These are phyloP conservation scores for Chionis minor DNA, from an alignment of 2,113 vertebrate genomes.

Conservation along the genomic window DNA sequence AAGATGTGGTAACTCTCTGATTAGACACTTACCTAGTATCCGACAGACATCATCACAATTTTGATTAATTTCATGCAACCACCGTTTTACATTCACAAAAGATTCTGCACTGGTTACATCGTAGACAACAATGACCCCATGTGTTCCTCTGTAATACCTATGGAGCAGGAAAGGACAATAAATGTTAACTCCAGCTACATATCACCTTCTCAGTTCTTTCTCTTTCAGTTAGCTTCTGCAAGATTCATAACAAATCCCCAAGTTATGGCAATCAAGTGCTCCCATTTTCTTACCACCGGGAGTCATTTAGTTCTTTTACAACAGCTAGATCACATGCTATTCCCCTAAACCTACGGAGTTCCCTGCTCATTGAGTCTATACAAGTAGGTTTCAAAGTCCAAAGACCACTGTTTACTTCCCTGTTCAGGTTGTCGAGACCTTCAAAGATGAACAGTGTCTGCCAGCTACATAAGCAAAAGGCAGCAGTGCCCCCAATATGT, in stretches of 20 bases:
- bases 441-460: background rate
- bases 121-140: conserved; percentile 97
- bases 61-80: conserved; percentile 99
- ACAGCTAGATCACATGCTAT: background rate
- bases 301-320: background rate
- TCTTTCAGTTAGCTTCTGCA: background rate
- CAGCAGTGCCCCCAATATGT: fast-evolving
- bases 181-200: background rate
- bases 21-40: conserved; percentile 87
- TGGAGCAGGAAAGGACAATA: background rate
- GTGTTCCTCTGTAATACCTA: conserved; percentile 98
- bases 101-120: conserved; percentile 98
- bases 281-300: background rate
- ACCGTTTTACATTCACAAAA: conserved; percentile 98
- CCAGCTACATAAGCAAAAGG: background rate
- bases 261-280: background rate
- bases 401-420: background rate
- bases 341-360: background rate
- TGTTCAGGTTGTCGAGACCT: background rate
- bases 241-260: background rate
- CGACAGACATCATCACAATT: conserved; percentile 98
- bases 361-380: background rate
- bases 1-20: background rate
- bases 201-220: background rate
- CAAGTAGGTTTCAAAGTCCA: background rate